Conservation (phyloP, 2,797 vertebrate species). For the Gadopsis marmoratus region DNA sequence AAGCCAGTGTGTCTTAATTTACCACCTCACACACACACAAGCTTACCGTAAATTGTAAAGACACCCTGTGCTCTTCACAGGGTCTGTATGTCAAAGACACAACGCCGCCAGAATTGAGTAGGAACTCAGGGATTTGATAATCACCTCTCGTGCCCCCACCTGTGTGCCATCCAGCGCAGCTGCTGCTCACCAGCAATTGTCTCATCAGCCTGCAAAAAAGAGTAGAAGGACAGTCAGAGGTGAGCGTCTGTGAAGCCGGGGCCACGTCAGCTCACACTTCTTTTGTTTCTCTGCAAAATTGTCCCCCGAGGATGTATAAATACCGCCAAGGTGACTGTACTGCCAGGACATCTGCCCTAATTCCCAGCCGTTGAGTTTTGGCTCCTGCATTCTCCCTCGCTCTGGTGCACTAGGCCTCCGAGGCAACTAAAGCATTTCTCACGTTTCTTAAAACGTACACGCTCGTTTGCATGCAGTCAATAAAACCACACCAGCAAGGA, state of each 20-base stretch:
- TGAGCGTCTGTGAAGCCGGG: conserved; percentile 57
- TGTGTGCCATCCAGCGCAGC: conserved; percentile 42
- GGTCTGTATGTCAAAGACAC: conserved; percentile 15
- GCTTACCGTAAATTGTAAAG: neutral
- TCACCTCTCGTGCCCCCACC: conserved; percentile 49
- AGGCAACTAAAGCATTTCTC: neutral
- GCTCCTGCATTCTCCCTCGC: neutral
- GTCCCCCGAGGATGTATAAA: conserved; percentile 51
- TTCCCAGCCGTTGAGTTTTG: neutral
- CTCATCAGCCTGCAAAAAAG: conserved; percentile 17
- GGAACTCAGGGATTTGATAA: conserved; percentile 31
- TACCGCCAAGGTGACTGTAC: conserved; percentile 60
- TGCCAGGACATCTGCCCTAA: conserved; percentile 9
- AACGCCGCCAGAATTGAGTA: neutral
- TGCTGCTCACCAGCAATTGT: conserved; percentile 49
- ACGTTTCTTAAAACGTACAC: neutral
- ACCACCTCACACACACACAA: neutral
- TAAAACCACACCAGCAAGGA: neutral
- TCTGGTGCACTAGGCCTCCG: neutral
- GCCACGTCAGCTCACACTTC: conserved; percentile 10
- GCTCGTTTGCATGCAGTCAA: conserved; percentile 24
- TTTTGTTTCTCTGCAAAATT: conserved; percentile 41
- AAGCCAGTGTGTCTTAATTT: neutral
- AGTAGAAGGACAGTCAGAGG: conserved; percentile 53
- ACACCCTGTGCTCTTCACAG: neutral